Evolutionary conservation across 1,140 invertebrate genomes (phyloP), one percentile per base, ranked within the genome.

Genomic region (Plutomurus gul): DNA sequence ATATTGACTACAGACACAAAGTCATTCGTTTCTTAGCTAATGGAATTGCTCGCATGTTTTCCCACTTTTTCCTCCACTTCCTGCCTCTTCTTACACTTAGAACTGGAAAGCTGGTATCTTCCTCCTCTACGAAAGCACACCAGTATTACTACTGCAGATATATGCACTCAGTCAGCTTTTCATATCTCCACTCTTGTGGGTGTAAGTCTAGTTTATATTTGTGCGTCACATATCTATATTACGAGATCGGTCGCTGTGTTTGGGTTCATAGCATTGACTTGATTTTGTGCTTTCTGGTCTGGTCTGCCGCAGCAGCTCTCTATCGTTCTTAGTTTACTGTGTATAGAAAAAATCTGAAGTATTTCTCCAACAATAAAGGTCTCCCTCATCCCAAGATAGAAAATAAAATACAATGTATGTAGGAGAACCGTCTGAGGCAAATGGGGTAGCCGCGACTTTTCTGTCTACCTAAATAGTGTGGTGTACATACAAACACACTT

Each of bases 31-130:
- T 65, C 56, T 78, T 78, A 27, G 71, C 77, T 78, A 78, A 78
- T 78, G 77, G 77, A 78, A 78, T 78, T 78, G 77, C 71, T 78
- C 56, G 70, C 70, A 78, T 78, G 77, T 78, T 78, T 78, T 78
- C 40, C 77, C 77, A 74, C 70, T 78, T 78, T 78, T 78, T 78
- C 77, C 77, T 65, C 40, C 49, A 74, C 77, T 78, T 78, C 77
- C 77, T 73, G 70, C 72, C 47, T 40, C 46, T 5, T 27, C 18
- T 18, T 75, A 46, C 56, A 65, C 56, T 65, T 65, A 65, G n/a
- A 25, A 33, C 16, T 13, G 6, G n/a, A 36, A 33, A 16, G 8
- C n/a, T 1, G 20, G 16, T 10, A 25, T 11, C 0, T 8, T 51
- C 20, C 47, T 22, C 47, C 47, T 65, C 56, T n/a, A 65, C 56